Conservation (phyloP, 1,140 invertebrate species). For the Diachasma alloeum region DNA sequence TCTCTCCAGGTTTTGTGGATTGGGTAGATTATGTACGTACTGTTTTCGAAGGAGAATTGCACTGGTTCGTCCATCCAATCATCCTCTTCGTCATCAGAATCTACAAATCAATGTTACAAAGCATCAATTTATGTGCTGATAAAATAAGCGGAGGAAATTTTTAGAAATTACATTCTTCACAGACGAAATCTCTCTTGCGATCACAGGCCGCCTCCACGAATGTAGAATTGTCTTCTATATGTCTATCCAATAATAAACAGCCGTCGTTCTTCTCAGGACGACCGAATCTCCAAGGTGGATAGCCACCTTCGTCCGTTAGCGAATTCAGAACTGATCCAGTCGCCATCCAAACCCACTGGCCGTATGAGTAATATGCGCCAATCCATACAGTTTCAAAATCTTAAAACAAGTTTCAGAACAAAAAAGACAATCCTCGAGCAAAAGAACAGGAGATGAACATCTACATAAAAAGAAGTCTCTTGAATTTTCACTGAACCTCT, state of each 20-base stretch:
- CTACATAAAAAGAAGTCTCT: too few relatives aligned
- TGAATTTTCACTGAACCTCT: too few relatives aligned
- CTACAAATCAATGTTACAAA: constrained; percentile 22
- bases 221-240: constrained; percentile 34
- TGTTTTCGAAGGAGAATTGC: constrained; percentile 39
- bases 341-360: constrained; percentile 44
- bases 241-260: constrained; percentile 42
- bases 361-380: constrained; percentile 41
- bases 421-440: too few relatives aligned
- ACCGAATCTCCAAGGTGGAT: constrained; percentile 43
- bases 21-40: constrained; percentile 42
- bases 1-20: constrained; percentile 42
- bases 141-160: neutral
- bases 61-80: constrained; percentile 43
- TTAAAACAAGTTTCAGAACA: constrained; percentile 8
- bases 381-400: constrained; percentile 49
- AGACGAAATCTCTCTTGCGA: constrained; percentile 43
- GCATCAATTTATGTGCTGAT: neutral
- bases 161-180: constrained; percentile 43
- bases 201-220: constrained; percentile 41
- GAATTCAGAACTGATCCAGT: constrained; percentile 39
- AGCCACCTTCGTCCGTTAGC: constrained; percentile 37
- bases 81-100: constrained; percentile 41
- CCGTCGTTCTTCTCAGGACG: constrained; percentile 40
- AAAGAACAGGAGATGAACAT: too few relatives aligned